Conservation (phyloP, 2,888 invertebrate species). For the Carpatolechia fugitivella region DNA sequence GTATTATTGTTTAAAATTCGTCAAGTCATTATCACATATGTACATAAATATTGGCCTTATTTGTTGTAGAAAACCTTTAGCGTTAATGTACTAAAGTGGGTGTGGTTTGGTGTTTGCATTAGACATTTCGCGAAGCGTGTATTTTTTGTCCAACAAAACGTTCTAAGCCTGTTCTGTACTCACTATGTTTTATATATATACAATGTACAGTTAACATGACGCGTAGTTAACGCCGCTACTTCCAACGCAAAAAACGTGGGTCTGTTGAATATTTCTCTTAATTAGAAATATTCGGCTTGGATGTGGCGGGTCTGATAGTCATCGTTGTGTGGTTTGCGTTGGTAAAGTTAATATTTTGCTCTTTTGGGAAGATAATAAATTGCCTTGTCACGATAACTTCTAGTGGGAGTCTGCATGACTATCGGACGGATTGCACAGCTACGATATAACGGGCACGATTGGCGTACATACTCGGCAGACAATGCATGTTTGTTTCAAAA, state of each 20-base stretch:
- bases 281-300: background rate
- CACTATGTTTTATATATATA: background rate
- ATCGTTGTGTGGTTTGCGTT: background rate
- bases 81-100: no score
- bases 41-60: no score
- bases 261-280: background rate
- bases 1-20: no score
- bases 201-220: background rate
- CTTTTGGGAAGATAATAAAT: background rate
- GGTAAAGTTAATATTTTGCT: background rate
- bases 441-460: background rate
- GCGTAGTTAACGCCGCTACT: background rate
- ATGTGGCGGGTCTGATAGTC: background rate
- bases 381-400: background rate
- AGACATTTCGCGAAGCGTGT: slow-evolving; percentile 3
- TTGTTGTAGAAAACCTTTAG: no score
- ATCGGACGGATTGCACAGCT: background rate
- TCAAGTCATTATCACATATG: no score
- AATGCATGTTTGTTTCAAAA: background rate
- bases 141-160: slow-evolving; percentile 6
- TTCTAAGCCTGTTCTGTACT: slow-evolving; percentile 6
- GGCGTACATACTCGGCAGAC: background rate
- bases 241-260: background rate
- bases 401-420: slow-evolving; percentile 3
- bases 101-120: no score